Evolutionary conservation across 2,797 vertebrate genomes (phyloP), one percentile per base, ranked within the genome.

Genomic region (Anas flavirostris): DNA sequence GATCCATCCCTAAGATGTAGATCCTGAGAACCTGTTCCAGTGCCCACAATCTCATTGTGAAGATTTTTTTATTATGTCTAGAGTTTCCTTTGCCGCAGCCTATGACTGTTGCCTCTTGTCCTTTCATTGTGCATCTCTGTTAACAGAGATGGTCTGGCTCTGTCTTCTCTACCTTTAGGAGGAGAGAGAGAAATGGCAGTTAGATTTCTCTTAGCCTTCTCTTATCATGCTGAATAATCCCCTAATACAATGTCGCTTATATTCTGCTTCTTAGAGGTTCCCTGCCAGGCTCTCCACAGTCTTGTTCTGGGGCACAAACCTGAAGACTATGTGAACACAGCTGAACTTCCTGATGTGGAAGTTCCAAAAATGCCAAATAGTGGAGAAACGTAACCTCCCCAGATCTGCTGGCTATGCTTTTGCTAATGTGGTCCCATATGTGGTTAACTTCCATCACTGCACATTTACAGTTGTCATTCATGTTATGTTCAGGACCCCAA

Each of bases 1-100:
- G 39, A 39, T 39, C 39, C 39, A 39, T 9, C 3, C 2, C 21
- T 67, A 1, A 22, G 21, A 26, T 0, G 1, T 56, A 68, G 31
- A 26, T 86, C 74, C 15, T 35, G 52, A 12, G 15, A 2, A 3
- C 11, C 46, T 3, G 9, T 87, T 66, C 37, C 55, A 89, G 22
- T 1, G 1, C 50, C 52, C 52, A 31, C 28, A 55, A 55, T 76
- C 10, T 79, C 9, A 39, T 5, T 69, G 16, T 37, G 50, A 73
- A 89, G 7, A 70, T n/a, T 46, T 91, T 84, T 76, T 76, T 31
- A 16, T 62, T 19, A 37, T 44, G 2, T 37, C 46, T 64, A 17
- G 10, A 33, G 55, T 76, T 62, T 87, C 33, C 44, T 15, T 79
- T 82, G 33, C 41, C 25, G 16, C 21, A 59, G n/a, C 19, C 58